phyloP scores from a whole-genome alignment of 2,888 invertebrate genomes.

The Hemithea aestivaria region DNA sequence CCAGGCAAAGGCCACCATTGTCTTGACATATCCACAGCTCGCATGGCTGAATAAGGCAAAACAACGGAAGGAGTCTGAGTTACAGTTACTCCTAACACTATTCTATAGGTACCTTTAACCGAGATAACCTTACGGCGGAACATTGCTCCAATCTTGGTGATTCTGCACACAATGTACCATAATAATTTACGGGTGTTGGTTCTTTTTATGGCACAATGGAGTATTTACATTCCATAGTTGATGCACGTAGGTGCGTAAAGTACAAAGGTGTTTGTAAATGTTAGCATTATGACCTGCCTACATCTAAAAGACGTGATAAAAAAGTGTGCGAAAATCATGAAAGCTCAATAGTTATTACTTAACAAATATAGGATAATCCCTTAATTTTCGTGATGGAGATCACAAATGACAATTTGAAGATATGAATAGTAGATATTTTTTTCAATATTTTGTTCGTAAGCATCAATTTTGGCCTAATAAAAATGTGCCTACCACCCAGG shows the following conservation, averaged over 20 bases:
- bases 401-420: no score
- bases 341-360: no score
- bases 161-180: slow-evolving; percentile 29
- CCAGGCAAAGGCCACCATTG: slow-evolving; percentile 10
- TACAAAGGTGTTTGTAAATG: slow-evolving; percentile 4
- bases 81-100: slow-evolving; percentile 52
- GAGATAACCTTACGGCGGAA: slow-evolving; percentile 57
- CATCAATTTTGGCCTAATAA: no score
- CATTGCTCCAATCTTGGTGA: slow-evolving; percentile 46
- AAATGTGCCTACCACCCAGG: no score
- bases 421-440: no score
- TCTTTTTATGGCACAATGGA: slow-evolving; percentile 29
- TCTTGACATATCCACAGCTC: slow-evolving; percentile 25
- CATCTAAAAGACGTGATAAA: no score
- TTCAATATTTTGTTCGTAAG: no score
- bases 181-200: slow-evolving; percentile 27
- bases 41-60: slow-evolving; percentile 36
- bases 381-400: no score
- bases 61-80: slow-evolving; percentile 45
- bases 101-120: slow-evolving; percentile 51
- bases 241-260: slow-evolving; percentile 18
- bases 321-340: no score
- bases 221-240: slow-evolving; percentile 22
- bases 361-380: no score
- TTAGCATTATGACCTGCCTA: not conserved